Evolutionary conservation across 2,797 vertebrate genomes (phyloP), one percentile per base, ranked within the genome.

Genomic region (Pangasius sanitwongsei): DNA sequence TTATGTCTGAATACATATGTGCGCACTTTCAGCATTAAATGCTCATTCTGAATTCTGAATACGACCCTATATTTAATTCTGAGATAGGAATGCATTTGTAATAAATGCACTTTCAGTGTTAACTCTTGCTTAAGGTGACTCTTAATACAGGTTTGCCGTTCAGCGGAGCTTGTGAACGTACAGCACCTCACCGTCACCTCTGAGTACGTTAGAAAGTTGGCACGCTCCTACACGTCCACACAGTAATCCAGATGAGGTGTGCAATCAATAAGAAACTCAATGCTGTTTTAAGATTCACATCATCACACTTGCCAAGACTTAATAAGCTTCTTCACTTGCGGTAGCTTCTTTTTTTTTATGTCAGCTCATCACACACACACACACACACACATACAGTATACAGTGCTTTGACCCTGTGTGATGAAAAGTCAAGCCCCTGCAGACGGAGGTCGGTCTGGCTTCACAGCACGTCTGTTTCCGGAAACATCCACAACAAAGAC

Each of bases 401-500:
- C n/a, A 34, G n/a, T 65, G 44, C 78, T 53, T 81, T 91, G 90
- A 91, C 88, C 89, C 34, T 13, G 75, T 69, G 87, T 85, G 85
- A 83, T 72, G 53, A 65, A 44, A 86, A 75, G 87, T 91, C 90
- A 88, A 48, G 74, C 80, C 83, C 72, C 81, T 83, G 83, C 55
- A 74, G 82, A 48, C 69, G 92, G 93, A 94, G 94, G 94, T 94
- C 93, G 93, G 90, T 90, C 93, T 92, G 91, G 87, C 91, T 91
- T 93, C 93, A 84, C 93, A 92, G 94, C 92, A 91, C 91, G 92
- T 92, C 91, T 91, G 93, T 88, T 93, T 93, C 91, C 86, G 81
- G 83, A 74, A 86, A 74, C 50, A 93, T 93, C 93, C 89, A 83
- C 87, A 95, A 95, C 95, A 96, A 95, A 96, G 94, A 93, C 91